Conservation (phyloP, 1,140 invertebrate genomes). For the Sycophaga agraensis region DNA sequence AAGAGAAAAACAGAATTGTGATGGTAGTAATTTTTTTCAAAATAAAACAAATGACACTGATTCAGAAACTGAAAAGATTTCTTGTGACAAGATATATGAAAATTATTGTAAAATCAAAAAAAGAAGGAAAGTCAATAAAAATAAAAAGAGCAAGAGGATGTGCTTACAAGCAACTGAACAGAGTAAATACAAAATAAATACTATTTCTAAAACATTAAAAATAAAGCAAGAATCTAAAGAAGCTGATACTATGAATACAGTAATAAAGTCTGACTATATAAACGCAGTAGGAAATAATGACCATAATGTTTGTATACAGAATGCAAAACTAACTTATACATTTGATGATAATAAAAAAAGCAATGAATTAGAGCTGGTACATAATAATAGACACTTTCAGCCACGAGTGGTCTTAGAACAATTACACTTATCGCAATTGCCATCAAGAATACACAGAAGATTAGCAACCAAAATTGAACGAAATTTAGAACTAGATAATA, state of each 20-base stretch:
- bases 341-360: constrained; percentile 6
- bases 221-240: constrained; percentile 16
- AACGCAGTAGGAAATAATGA: neutral
- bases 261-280: neutral
- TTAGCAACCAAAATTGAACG: constrained; percentile 40
- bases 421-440: constrained; percentile 41
- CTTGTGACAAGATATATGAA: constrained; percentile 27
- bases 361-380: constrained; percentile 42
- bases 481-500: constrained; percentile 18
- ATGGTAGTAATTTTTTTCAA: constrained; percentile 18
- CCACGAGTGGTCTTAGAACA: constrained; percentile 52
- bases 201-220: constrained; percentile 29
- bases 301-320: neutral
- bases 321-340: neutral
- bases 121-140: constrained; percentile 34
- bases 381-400: constrained; percentile 46
- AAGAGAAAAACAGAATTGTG: constrained; percentile 34
- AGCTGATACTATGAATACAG: neutral
- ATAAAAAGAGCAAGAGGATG: constrained; percentile 33
- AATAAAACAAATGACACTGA: constrained; percentile 32
- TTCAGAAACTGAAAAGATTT: constrained; percentile 30
- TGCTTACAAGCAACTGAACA: constrained; percentile 32
- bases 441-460: constrained; percentile 41
- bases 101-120: constrained; percentile 37
- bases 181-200: constrained; percentile 29